These are phyloP conservation scores for Ellobius talpinus DNA, from an alignment of 2,113 vertebrate species.

Conservation along the genomic window DNA sequence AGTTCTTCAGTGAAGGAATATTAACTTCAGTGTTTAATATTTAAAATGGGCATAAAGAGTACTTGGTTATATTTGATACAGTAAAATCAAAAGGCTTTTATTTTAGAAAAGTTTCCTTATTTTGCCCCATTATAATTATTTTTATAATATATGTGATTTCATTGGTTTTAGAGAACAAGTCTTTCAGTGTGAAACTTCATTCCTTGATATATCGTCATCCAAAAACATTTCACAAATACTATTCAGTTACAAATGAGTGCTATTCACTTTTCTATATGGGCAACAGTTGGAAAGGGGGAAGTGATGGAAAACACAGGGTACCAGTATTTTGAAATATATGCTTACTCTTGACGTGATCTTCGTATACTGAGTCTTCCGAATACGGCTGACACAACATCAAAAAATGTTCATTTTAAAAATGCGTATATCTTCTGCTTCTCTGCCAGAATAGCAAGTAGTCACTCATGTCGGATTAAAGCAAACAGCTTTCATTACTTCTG, in stretches of 20 bases:
- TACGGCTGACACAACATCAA: neutral
- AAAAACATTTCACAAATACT: constrained; percentile 11
- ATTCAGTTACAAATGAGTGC: constrained; percentile 29
- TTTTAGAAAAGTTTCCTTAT: neutral
- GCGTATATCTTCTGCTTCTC: neutral
- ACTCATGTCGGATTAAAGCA: neutral
- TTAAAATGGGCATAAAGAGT: neutral
- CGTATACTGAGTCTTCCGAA: neutral
- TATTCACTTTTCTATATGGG: neutral
- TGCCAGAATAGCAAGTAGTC: neutral
- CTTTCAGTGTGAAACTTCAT: neutral
- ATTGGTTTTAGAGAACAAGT: neutral
- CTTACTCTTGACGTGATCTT: neutral
- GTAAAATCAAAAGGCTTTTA: neutral
- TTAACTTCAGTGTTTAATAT: neutral
- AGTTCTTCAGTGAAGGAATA: neutral
- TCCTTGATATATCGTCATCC: neutral
- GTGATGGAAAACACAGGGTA: neutral
- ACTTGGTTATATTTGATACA: neutral
- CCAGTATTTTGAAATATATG: neutral
- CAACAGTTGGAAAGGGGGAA: constrained; percentile 7
- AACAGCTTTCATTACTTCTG: neutral
- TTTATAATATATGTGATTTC: neutral
- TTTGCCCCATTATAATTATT: neutral
- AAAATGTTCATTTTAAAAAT: neutral